Base-by-base conservation (phyloP, 1,140 invertebrate genomes). In the Mylabris phalerata region DNA sequence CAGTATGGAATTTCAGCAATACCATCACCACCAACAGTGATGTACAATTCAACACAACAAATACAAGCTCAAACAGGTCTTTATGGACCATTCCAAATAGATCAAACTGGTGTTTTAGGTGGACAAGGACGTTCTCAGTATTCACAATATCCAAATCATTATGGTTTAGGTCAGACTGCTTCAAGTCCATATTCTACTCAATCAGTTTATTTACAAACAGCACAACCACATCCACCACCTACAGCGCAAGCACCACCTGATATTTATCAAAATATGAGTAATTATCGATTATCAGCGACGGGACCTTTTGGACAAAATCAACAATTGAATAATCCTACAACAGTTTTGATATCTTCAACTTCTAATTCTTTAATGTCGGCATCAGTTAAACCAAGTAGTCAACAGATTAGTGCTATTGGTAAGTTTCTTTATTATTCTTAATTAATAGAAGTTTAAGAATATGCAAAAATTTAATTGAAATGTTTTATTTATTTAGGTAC, bases 301-400 rank as follows among this genome's bases (percentile, higher is more conserved):
- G 83, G 76, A 63, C 84, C 78, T 1, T 85, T 89, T 73, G 84
- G 86, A 13, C 86, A 90, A 72, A 86, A 85, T 62, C 89, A 91
- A 68, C 80, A 90, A 54, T 82, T 84, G 60, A 90, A 83, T 69
- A 92, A 89, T 76, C 90, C 90, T 25, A 93, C 86, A 67, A 91
- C 90, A 26, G 89, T 93, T 52, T 82, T 95, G 59, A 93, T 94
- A 57, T 92, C 90, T 48, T 92, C 90, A 26, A 87, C 87, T 6
- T 86, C 88, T 6, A 92, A 91, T 74, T 92, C 90, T 19, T 78
- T 93, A 46, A 93, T 94, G 90, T 93, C 91, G 1, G 88, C 90
- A 40, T 87, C 85, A 62, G 89, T 93, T 10, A 94, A 94, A 72
- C 89, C 89, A 13, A 88, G 88, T 9, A 82, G 84, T 50, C 89